phyloP scores from a whole-genome alignment of 1,140 invertebrate species.

The Aphelenchoides fujianensis region DNA sequence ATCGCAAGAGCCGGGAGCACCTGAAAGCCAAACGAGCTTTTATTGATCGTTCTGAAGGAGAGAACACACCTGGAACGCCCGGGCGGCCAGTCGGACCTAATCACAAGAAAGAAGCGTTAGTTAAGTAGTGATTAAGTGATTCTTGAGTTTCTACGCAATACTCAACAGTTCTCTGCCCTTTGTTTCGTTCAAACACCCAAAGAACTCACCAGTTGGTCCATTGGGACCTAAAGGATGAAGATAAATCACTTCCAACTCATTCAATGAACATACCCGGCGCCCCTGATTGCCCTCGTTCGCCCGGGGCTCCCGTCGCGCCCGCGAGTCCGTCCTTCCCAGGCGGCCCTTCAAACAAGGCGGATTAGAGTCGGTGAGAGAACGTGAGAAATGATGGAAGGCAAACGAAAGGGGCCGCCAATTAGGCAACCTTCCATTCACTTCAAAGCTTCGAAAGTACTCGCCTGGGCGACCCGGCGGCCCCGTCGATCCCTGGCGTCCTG shows the following conservation, averaged over 20 bases:
- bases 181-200: too few species aligned
- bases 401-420: too few species aligned
- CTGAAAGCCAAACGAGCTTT: conserved; percentile 16
- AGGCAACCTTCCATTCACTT: too few species aligned
- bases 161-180: too few species aligned
- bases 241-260: conserved; percentile 14
- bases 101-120: background rate
- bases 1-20: conserved; percentile 53
- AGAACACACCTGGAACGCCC: conserved; percentile 38
- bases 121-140: background rate
- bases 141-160: too few species aligned
- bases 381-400: too few species aligned
- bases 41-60: background rate
- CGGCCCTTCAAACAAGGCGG: conserved; percentile 6
- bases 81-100: conserved; percentile 1
- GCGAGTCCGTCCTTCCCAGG: conserved; percentile 44
- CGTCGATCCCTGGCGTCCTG: conserved; percentile 24
- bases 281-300: conserved; percentile 50
- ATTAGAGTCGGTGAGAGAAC: too few species aligned
- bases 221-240: conserved; percentile 31
- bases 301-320: conserved; percentile 42
- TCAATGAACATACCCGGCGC: background rate
- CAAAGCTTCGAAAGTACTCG: too few species aligned
- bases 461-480: conserved; percentile 40
- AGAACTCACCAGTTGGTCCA: conserved; percentile 35